Conservation (phyloP, 2,797 vertebrate genomes). For the Sphenodon punctatus region DNA sequence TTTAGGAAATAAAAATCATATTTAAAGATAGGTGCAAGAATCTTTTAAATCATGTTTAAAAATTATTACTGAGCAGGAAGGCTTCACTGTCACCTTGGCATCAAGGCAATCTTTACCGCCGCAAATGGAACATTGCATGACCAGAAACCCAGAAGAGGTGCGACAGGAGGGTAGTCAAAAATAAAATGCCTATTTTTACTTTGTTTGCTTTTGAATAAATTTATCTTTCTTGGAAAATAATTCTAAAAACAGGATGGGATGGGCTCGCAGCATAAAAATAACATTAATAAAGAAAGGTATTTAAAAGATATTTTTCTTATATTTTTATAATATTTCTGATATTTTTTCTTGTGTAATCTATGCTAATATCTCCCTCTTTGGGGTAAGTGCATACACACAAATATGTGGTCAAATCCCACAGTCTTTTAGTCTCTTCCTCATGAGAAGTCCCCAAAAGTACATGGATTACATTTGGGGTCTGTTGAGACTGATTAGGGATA, state of each 20-base stretch:
- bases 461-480: not conserved
- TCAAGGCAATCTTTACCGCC: not conserved
- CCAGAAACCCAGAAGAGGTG: not conserved
- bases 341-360: not conserved
- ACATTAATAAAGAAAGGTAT: not conserved
- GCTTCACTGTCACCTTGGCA: not conserved
- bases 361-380: not conserved
- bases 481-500: no score
- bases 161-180: constrained; percentile 14
- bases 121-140: not conserved
- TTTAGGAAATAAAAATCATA: not conserved
- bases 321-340: not conserved
- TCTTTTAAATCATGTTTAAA: not conserved
- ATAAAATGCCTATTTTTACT: not conserved
- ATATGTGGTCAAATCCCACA: not conserved
- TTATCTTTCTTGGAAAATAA: not conserved
- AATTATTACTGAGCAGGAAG: not conserved
- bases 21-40: not conserved
- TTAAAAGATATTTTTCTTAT: not conserved
- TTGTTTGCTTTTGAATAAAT: not conserved
- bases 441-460: fast-evolving
- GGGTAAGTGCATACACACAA: not conserved
- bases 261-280: not conserved
- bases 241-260: not conserved
- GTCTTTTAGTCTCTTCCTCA: not conserved